phyloP scores from a whole-genome alignment of 2,113 vertebrate genomes.

The Caranx melampygus region DNA sequence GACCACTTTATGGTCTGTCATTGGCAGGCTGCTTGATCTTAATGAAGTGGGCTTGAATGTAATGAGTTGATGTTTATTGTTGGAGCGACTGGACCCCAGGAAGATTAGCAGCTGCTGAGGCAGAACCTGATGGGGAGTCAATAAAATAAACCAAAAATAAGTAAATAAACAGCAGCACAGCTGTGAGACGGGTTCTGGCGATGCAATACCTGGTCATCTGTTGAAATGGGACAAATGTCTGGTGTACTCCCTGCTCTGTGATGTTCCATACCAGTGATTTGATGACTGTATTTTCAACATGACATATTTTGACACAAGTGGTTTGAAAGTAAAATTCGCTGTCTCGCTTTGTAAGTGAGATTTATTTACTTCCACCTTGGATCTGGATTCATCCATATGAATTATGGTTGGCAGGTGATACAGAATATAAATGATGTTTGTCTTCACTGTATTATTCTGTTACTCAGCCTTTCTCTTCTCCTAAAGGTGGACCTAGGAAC shows the following conservation, averaged over 20 bases:
- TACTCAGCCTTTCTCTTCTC: slow-evolving; percentile 6
- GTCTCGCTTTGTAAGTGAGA: background rate
- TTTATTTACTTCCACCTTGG: background rate
- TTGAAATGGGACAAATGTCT: background rate
- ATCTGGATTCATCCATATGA: background rate
- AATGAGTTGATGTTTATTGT: slow-evolving; percentile 5
- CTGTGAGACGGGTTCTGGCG: background rate
- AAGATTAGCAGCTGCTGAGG: background rate
- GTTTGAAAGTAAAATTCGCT: background rate
- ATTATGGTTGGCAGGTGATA: background rate
- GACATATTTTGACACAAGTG: background rate
- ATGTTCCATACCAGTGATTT: too few species aligned
- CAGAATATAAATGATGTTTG: background rate
- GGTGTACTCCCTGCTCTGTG: too few species aligned
- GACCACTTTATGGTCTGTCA: background rate
- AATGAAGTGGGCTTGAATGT: slow-evolving; percentile 14
- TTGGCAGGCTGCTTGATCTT: slow-evolving; percentile 31
- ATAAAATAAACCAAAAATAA: background rate
- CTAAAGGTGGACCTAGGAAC: slow-evolving; percentile 91
- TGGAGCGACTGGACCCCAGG: background rate
- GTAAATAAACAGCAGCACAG: background rate
- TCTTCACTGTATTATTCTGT: background rate
- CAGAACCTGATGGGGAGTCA: background rate
- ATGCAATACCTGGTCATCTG: background rate
- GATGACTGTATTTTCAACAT: background rate